Conservation (phyloP, 2,888 invertebrate genomes). For the Deilephila elpenor region DNA sequence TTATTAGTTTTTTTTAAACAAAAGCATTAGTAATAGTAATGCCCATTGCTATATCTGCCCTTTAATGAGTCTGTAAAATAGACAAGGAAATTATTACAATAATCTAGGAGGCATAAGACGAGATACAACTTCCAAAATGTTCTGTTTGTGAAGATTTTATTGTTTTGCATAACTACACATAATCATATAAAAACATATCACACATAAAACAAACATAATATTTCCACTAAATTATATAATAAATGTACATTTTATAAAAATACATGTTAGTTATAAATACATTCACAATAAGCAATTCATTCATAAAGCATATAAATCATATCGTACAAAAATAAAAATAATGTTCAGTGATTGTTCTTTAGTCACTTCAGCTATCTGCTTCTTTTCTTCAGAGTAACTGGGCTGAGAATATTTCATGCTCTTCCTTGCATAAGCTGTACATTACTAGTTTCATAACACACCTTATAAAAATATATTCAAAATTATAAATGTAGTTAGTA, state of each 20-base stretch:
- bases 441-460: background rate
- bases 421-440: background rate
- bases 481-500: background rate
- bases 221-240: background rate
- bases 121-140: too few relatives aligned
- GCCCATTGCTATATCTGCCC: too few relatives aligned
- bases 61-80: too few relatives aligned
- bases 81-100: too few relatives aligned
- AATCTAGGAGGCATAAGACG: too few relatives aligned
- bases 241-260: background rate
- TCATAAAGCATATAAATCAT: constrained; percentile 8
- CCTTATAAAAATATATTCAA: constrained; percentile 5
- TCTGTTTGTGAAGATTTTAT: too few relatives aligned
- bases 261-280: background rate
- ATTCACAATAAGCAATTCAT: background rate
- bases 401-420: background rate
- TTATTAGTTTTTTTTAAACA: too few relatives aligned
- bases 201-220: background rate
- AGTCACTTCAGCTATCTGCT: background rate
- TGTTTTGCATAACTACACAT: too few relatives aligned
- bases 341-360: too few relatives aligned
- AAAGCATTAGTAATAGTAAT: too few relatives aligned
- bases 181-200: background rate
- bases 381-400: background rate
- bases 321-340: background rate